Conservation (phyloP, 2,113 vertebrate genomes). For the Myanophis thanlyinensis region DNA sequence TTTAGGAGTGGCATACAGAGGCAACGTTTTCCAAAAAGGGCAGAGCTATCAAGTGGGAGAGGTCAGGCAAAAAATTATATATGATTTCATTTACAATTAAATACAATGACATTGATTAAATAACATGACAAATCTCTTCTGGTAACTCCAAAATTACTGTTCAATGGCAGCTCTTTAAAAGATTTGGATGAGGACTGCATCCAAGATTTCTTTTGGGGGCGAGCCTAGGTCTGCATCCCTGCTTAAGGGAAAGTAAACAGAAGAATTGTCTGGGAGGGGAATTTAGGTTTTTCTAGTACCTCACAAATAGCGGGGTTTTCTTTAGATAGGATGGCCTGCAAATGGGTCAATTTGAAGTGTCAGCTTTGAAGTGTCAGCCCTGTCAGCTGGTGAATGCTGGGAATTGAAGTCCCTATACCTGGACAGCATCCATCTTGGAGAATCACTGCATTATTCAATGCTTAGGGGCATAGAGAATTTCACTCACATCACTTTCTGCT, state of each 20-base stretch:
- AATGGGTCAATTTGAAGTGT: background rate
- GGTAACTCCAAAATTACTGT: background rate
- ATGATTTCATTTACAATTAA: background rate
- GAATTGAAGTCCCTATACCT: background rate
- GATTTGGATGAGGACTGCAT: background rate
- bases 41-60: background rate
- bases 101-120: background rate
- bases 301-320: background rate
- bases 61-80: background rate
- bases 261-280: background rate
- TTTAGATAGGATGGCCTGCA: background rate
- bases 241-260: background rate
- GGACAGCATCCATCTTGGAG: background rate
- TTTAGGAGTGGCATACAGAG: background rate
- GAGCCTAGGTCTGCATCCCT: background rate
- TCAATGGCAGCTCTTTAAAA: background rate
- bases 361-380: background rate
- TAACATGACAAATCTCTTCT: background rate
- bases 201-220: fast-evolving
- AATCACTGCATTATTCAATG: background rate
- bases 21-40: background rate
- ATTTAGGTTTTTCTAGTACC: background rate
- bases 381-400: background rate
- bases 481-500: background rate
- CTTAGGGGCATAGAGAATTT: background rate